Conservation (phyloP, 2,797 vertebrate genomes). For the Ctenopoma multispine region DNA sequence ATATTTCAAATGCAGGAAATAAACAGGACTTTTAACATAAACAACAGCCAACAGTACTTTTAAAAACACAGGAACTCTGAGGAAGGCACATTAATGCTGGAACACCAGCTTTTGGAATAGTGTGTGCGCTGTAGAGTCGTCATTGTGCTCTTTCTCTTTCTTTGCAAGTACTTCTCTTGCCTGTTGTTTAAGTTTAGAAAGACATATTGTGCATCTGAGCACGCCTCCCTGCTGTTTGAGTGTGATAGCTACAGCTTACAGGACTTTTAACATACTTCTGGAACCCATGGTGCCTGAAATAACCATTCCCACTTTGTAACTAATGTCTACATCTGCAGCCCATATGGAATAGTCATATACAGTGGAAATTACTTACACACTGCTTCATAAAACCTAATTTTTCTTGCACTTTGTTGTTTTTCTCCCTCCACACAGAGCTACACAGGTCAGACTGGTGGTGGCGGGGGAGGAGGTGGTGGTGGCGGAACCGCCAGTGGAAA, state of each 20-base stretch:
- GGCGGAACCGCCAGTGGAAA: constrained; percentile 76
- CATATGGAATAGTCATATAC: constrained; percentile 4
- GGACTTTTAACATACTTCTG: not conserved
- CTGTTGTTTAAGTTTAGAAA: too few relatives aligned
- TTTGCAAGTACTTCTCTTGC: too few relatives aligned
- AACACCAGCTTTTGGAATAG: too few relatives aligned
- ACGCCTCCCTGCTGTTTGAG: too few relatives aligned
- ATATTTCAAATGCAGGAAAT: constrained; percentile 10
- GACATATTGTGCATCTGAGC: too few relatives aligned
- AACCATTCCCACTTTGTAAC: constrained; percentile 12
- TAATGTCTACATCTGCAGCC: constrained; percentile 18
- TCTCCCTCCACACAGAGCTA: constrained; percentile 83
- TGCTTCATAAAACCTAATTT: constrained; percentile 4
- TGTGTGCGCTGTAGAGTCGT: too few relatives aligned
- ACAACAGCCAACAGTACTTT: too few relatives aligned
- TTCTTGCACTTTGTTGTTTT: not conserved
- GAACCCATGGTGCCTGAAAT: not conserved
- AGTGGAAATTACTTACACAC: not conserved
- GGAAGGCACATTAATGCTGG: too few relatives aligned
- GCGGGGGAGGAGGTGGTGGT: constrained; percentile 73
- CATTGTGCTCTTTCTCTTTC: too few relatives aligned
- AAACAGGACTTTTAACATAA: not conserved
- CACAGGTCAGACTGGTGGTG: constrained; percentile 82
- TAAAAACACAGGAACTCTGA: too few relatives aligned
- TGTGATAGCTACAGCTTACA: not conserved